Evolutionary conservation across 1,140 invertebrate species (phyloP), one percentile per base, ranked within the genome.

Genomic region (Dryas iulia): DNA sequence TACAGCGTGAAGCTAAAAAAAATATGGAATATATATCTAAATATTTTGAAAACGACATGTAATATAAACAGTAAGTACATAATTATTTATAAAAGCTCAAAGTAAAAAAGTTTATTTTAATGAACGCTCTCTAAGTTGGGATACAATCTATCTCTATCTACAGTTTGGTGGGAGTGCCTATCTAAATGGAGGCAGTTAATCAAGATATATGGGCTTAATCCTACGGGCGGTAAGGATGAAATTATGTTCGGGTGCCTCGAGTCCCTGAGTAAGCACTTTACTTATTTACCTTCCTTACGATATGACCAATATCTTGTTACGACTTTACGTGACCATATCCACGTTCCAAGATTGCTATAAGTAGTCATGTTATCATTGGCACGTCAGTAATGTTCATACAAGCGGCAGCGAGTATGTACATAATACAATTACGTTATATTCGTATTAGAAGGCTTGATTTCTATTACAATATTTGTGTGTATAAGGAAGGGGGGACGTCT

Each of bases 121-220:
- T 47, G 5, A 10, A 47, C 0, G 18, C 14, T 47, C 18, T 8
- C 39, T 2, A 47, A 47, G 14, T 47, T 2, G 0, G 23, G 12
- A 31, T 39, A 26, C 30, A 1, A 62, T 56, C 31, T 47, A 62
- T 52, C 24, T 58, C 8, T 58, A 62, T 69, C 52, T 53, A 21
- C 31, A 53, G 52, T 58, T 57, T 21, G 30, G 60, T 31, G 28
- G 33, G 39, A 31, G 62, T 33, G 59, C 58, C 61, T 65, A 64
- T 70, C 68, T 70, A 70, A 70, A 70, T 70, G 35, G 70, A 68
- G 69, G 77, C 73, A 77, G 77, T 84, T 82, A 84, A 81, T 84
- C 76, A 83, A 78, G 79, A 83, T 81, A 80, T 80, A 83, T 80
- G 72, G 73, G 60, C 72, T 74, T 75, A 83, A 79, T 75, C 65